These are phyloP conservation scores for Antechinus flavipes DNA, from an alignment of 2,113 vertebrate genomes.

Conservation along the genomic window DNA sequence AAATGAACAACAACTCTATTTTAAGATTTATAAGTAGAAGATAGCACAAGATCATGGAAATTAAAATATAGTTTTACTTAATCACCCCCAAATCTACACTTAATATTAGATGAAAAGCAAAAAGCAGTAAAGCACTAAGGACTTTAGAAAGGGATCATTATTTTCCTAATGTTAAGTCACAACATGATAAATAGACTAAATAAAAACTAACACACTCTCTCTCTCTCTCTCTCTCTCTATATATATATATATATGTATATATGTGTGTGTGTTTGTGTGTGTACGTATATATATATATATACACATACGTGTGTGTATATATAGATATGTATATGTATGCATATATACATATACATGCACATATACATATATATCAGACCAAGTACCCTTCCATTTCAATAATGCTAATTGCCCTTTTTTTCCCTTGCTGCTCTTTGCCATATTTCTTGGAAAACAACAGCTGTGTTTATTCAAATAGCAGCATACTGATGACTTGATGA, in stretches of 20 bases:
- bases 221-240: neutral
- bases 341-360: neutral
- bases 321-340: neutral
- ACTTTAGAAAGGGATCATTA: slow-evolving; percentile 57
- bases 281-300: neutral
- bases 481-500: slow-evolving; percentile 86
- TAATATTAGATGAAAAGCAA: slow-evolving; percentile 72
- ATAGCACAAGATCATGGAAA: slow-evolving; percentile 50
- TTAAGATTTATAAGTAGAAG: slow-evolving; percentile 14
- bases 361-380: slow-evolving; percentile 67
- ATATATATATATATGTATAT: no score
- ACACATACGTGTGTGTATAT: slow-evolving; percentile 9
- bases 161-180: slow-evolving; percentile 65
- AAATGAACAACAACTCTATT: slow-evolving; percentile 3
- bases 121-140: slow-evolving; percentile 53
- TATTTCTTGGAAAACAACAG: slow-evolving; percentile 90
- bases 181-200: slow-evolving; percentile 71
- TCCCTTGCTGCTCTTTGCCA: slow-evolving; percentile 84
- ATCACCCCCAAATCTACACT: slow-evolving; percentile 68
- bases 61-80: slow-evolving; percentile 71
- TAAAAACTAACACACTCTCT: slow-evolving; percentile 59
- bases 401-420: slow-evolving; percentile 82
- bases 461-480: slow-evolving; percentile 88
- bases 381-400: slow-evolving; percentile 79
- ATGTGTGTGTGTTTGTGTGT: no score